Evolutionary conservation across 2,797 vertebrate species (phyloP), one percentile per base, ranked within the genome.

Genomic region (Miichthys miiuy): DNA sequence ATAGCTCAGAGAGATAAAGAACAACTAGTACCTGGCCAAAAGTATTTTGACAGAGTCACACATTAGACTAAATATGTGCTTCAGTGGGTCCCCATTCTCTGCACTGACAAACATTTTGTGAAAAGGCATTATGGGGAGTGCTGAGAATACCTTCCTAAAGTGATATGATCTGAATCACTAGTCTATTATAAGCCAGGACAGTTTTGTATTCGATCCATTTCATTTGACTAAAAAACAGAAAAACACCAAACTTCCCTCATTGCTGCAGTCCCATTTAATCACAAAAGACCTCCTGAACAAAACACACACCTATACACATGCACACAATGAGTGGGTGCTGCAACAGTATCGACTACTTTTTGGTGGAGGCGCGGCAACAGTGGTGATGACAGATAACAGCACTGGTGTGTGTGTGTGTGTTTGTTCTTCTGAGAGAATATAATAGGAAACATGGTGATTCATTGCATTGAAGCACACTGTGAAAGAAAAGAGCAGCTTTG

Each of bases 401-500:
- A 42, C 47, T 2, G 13, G 5, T 57, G 66, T 74, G 76, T 64
- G 42, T 42, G 56, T 55, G 69, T 52, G 21, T 69, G 51, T 82
- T 65, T 85, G 73, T 79, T 81, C 62, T 78, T 78, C 58, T 69
- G 47, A 75, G 72, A 66, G 79, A 87, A 86, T 75, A 86, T 81
- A 88, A 82, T 79, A 79, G 71, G 72, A 89, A 89, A 80, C 68
- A 73, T 41, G 8, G 79, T 89, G 84, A 92, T 85, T 89, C 88
- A 86, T 56, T 68, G 74, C 81, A 76, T 41, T 67, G 79, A 77
- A 75, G 74, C 77, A 71, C 67, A 64, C 30, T 18, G 62, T 30
- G 57, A 68, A 64, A 81, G 77, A 80, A 75, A 89, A 83, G 54
- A 70, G 60, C 55, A 57, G 51, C 63, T 84, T 80, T 82, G 69